These are phyloP conservation scores for Alectoris magna DNA, from an alignment of 2,797 vertebrate species.

Conservation along the genomic window DNA sequence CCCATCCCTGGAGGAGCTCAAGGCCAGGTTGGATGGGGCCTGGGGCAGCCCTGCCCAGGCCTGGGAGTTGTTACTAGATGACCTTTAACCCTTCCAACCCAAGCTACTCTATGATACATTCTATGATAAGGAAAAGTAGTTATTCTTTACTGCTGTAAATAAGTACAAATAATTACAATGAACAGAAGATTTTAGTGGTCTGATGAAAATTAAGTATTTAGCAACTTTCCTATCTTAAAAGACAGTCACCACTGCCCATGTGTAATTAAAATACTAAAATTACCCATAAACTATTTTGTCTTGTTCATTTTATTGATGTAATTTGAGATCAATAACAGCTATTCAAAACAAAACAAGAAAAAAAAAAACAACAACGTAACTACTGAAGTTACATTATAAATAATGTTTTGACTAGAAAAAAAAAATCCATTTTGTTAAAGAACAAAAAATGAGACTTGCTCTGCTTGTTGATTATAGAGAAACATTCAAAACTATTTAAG, in stretches of 20 bases:
- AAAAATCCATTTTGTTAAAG: background rate
- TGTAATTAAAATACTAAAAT: background rate
- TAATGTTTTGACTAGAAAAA: too few species aligned
- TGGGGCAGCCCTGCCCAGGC: background rate
- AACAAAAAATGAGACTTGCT: background rate
- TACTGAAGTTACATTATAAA: background rate
- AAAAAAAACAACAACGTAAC: background rate
- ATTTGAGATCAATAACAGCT: background rate
- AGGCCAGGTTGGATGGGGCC: background rate
- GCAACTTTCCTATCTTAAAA: background rate
- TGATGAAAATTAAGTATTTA: background rate
- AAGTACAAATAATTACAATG: background rate
- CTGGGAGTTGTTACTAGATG: background rate
- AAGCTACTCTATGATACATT: too few species aligned
- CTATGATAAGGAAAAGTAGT: background rate
- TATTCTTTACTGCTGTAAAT: background rate
- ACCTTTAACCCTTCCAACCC: background rate
- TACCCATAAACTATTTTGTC: background rate
- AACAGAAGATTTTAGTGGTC: background rate
- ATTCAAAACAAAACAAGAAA: background rate
- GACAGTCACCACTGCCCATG: background rate
- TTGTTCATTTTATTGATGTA: background rate
- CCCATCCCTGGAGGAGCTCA: background rate
- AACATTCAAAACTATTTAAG: background rate
- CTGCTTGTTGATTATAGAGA: background rate